Base-by-base conservation (phyloP, 2,797 vertebrate genomes). In the Neostethus bicornis region DNA sequence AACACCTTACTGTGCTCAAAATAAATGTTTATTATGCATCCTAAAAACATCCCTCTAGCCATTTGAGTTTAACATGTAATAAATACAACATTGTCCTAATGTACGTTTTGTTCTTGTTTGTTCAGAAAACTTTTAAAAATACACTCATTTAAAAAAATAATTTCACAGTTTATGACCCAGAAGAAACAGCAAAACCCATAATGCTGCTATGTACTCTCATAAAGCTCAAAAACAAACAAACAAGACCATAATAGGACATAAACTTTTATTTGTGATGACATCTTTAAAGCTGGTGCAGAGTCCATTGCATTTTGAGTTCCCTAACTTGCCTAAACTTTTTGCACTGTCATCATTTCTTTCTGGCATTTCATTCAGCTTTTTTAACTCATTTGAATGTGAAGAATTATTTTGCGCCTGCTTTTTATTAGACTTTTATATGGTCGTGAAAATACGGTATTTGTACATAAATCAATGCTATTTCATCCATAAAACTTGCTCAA, bases 121-220 rank as follows among this genome's bases (percentile, higher is more conserved):
- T 44, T 51, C 14, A 45, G 28, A 31, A 11, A 39, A 42, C 24
- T 17, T 46, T 12, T 16, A 60, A 39, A 23, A n/a, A 41, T 26
- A 26, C n/a, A 26, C 61, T 44, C 7, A 24, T 25, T 44, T n/a
- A 16, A 34, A 32, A 2, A 16, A 3, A 20, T 51, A 54, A 59
- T 50, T 64, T 54, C 59, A 59, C 38, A 28, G 51, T 72, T 74
- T 68, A 73, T 73, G 66, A 31, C 46, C 32, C 21, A 37, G 24
- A 37, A 16, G 54, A 68, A 17, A 45, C 3, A 41, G 56, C 23
- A 13, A 35, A 20, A 5, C 11, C 37, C n/a, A n/a, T n/a, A n/a
- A n/a, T n/a, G n/a, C 11, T 39, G 32, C 35, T 12, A 12, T 31
- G 12, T 4, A 12, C 11, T 11, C 43, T 28, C 4, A 57, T 65